Percentiles rank a stretch among this genome's conserved stretches.
Conservation (phyloP, 2,888 invertebrate species). For the Horisme vitalbata region DNA sequence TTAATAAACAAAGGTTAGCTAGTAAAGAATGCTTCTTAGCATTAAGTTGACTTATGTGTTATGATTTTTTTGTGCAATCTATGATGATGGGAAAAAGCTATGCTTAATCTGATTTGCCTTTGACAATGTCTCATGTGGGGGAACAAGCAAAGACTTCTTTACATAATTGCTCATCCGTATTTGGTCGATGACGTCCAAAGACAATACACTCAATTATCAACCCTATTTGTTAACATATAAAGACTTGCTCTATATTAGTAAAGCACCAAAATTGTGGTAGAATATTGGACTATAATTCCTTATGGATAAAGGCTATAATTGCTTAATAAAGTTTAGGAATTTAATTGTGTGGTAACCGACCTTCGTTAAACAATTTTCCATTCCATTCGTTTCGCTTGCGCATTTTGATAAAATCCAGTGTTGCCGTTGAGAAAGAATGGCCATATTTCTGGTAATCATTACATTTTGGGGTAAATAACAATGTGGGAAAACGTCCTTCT, state of each 20-base stretch:
- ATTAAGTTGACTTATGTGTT: no score
- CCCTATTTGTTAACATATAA: constrained; percentile 7
- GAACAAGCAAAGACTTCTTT: no score
- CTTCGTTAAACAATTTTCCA: constrained; percentile 50
- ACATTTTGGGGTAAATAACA: no score
- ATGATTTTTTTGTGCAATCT: no score
- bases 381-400: constrained; percentile 43
- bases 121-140: no score
- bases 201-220: constrained; percentile 8
- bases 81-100: no score
- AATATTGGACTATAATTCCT: constrained; percentile 2
- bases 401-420: constrained; percentile 44
- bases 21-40: no score
- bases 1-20: no score
- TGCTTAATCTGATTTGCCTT: no score
- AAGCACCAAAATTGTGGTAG: neutral
- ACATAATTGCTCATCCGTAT: no score
- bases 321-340: constrained; percentile 28
- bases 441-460: no score
- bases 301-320: constrained; percentile 14
- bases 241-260: constrained; percentile 1
- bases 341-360: constrained; percentile 36
- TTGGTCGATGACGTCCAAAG: neutral
- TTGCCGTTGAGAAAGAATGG: constrained; percentile 38
- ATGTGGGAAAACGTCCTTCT: no score